phyloP scores from a whole-genome alignment of 2,888 invertebrate species.

The Cataglyphis livida region DNA sequence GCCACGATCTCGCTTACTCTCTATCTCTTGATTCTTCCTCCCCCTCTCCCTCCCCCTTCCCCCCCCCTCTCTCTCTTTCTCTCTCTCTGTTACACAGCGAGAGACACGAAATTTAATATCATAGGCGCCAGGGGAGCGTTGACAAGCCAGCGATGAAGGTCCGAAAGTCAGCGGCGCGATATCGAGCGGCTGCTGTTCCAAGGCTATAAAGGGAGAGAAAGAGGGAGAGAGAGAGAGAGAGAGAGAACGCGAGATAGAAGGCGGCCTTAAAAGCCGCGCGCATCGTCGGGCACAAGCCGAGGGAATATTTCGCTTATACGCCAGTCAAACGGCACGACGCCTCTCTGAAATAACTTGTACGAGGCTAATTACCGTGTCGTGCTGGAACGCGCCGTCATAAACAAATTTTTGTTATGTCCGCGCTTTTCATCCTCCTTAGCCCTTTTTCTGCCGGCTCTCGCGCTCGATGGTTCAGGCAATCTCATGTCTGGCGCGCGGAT shows the following conservation, averaged over 20 bases:
- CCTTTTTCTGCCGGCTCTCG: constrained; percentile 35
- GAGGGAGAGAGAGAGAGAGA: constrained; percentile 5
- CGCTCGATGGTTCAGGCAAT: constrained; percentile 47
- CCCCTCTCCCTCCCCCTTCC: background rate
- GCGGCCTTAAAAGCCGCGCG: constrained; percentile 47
- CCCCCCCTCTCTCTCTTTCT: background rate
- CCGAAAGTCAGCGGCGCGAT: constrained; percentile 45
- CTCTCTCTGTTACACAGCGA: background rate
- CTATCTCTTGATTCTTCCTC: background rate
- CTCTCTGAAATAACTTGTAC: constrained; percentile 60
- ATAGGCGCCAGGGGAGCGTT: constrained; percentile 40
- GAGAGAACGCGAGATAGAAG: constrained; percentile 1
- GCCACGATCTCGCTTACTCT: constrained; percentile 20
- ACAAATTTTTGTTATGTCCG: constrained; percentile 51
- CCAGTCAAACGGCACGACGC: constrained; percentile 61
- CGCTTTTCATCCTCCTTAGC: constrained; percentile 47
- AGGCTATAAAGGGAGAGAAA: constrained; percentile 20
- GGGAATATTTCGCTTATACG: constrained; percentile 41
- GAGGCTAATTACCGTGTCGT: constrained; percentile 58
- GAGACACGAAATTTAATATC: constrained; percentile 48
- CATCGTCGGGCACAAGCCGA: constrained; percentile 39
- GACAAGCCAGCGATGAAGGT: constrained; percentile 51
- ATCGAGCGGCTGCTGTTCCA: constrained; percentile 56
- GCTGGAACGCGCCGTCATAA: constrained; percentile 40
- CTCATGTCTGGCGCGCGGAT: constrained; percentile 51